These are phyloP conservation scores for Silvanus unidentatus DNA, from an alignment of 2,888 invertebrate species.

Conservation along the genomic window DNA sequence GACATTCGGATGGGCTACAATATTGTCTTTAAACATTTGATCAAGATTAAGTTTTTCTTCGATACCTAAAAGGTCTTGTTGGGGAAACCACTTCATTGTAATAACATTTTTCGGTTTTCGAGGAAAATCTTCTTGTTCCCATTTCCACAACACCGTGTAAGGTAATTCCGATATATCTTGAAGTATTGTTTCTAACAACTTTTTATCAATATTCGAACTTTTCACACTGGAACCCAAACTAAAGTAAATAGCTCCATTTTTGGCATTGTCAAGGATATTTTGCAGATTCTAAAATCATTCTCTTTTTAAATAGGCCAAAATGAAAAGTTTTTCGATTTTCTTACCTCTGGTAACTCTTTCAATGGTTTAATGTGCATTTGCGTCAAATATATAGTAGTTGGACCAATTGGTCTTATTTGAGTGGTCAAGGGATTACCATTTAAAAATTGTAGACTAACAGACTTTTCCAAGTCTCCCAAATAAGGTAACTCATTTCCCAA, in stretches of 20 bases:
- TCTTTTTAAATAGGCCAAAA: too few relatives aligned
- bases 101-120: conserved; percentile 42
- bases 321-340: neutral
- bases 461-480: conserved; percentile 16
- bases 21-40: too few relatives aligned
- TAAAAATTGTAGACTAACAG: conserved; percentile 20
- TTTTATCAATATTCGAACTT: conserved; percentile 37
- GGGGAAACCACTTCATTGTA: conserved; percentile 47
- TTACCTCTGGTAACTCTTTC: conserved; percentile 11
- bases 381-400: conserved; percentile 8
- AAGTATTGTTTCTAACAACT: conserved; percentile 35
- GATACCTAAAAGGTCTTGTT: conserved; percentile 42
- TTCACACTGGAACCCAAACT: conserved; percentile 45
- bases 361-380: conserved; percentile 9
- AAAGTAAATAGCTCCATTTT: conserved; percentile 42
- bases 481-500: conserved; percentile 20
- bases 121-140: conserved; percentile 39
- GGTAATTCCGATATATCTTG: conserved; percentile 41
- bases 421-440: conserved; percentile 23
- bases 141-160: conserved; percentile 46
- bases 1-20: conserved; percentile 36
- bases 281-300: conserved; percentile 37
- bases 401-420: conserved; percentile 14
- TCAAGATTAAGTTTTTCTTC: too few relatives aligned
- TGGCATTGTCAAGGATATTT: conserved; percentile 35